Base-by-base conservation (phyloP, 2,797 vertebrate genomes). In the Botia almorhae region DNA sequence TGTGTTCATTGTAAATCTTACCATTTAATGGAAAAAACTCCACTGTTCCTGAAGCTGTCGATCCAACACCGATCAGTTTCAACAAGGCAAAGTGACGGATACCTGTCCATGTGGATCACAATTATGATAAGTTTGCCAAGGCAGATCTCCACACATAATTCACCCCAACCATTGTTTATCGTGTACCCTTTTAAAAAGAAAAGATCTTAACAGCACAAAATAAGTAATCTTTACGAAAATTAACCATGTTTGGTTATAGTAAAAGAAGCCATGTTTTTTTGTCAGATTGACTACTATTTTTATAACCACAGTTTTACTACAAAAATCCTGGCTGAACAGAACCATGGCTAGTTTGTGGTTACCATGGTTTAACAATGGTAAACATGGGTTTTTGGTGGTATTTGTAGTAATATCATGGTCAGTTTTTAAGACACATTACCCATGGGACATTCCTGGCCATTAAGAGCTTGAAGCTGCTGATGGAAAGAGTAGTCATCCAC, bases 51-150 rank as follows among this genome's bases (percentile, higher is more conserved):
- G 90, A 89, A 19, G 91, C 90, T 82, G 88, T 87, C 17, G 86
- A 67, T 76, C 91, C 92, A 0, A 71, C 81, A 70, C 94, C 94
- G 2, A 83, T 87, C 82, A 95, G 72, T 83, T 94, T 94, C 81
- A 95, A 74, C 85, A 94, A 68, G 55, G 93, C 93, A 89, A 95
- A 94, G 86, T 95, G 94, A n/a, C 93, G 93, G 85, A 95, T 92
- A 13, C 94, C 94, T 95, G 80, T 8, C 17, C 8, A 55, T 36
- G 50, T 83, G 12, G 0, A 17, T 51, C n/a, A 48, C 1, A 19
- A 55, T 61, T 61, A 3, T 29, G 26, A 51, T 4, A 33, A 36
- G 10, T 16, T 33, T 51, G 17, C 7, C 23, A 53, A 16, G 0
- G 6, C 21, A 11, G 4, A 0, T 46, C 43, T 13, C 8, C 39